Percentiles rank a stretch among this genome's conserved stretches.
Conservation (phyloP, 2,888 invertebrate genomes). For the Eristalinus sepulchralis region DNA sequence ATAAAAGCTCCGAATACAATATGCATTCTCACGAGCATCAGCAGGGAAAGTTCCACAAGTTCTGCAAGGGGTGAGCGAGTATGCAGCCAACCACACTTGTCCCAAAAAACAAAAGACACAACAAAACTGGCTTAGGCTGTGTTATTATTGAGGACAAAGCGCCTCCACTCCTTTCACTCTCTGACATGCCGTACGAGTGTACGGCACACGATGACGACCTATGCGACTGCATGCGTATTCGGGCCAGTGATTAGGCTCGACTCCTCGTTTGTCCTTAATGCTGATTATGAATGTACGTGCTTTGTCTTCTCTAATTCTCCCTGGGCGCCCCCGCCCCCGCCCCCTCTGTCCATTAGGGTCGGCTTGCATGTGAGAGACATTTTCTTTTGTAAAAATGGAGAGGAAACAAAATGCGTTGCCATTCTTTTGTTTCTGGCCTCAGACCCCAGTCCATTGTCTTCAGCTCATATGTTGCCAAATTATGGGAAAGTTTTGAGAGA, state of each 20-base stretch:
- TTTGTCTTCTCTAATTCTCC: not conserved
- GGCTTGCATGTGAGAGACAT: not conserved
- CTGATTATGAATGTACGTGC: conserved; percentile 22
- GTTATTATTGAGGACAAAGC: not conserved
- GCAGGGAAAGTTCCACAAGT: not conserved
- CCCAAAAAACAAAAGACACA: conserved; percentile 20
- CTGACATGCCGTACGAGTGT: not conserved
- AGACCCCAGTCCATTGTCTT: conserved; percentile 6
- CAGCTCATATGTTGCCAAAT: conserved; percentile 46
- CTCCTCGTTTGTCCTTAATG: conserved; percentile 16
- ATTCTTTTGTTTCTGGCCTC: not conserved
- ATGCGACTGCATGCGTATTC: conserved; percentile 26
- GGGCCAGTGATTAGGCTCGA: conserved; percentile 37
- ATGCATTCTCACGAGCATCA: not conserved
- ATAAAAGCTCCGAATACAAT: not conserved
- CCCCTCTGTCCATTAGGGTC: not conserved
- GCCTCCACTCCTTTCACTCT: not conserved
- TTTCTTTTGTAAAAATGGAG: conserved; percentile 1
- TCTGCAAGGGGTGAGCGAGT: conserved; percentile 2
- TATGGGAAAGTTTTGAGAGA: conserved; percentile 37
- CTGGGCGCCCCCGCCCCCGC: not conserved
- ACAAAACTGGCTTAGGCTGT: conserved; percentile 11
- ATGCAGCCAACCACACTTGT: conserved; percentile 1
- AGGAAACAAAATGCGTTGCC: not conserved
- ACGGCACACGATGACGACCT: not conserved